Base-by-base conservation (phyloP, 2,888 invertebrate species). In the Pandemis heparana region DNA sequence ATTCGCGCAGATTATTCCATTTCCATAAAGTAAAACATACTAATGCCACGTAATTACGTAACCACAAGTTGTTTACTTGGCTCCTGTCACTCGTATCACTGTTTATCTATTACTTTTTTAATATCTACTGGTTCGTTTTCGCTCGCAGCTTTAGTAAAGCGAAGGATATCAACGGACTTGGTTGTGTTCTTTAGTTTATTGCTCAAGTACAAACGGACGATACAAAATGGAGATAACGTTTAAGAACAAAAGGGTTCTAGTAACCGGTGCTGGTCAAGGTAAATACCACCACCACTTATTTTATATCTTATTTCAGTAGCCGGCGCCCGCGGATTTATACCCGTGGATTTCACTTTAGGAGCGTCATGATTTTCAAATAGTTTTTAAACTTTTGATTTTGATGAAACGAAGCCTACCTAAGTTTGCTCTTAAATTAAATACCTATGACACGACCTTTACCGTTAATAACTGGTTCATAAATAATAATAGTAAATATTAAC, bases 221-320 rank as follows among this genome's bases (percentile, higher is more conserved):
- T 16, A 62, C 51, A 73, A 75, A 16, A 75, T 75, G 75, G 75
- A 75, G 60, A 73, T 76, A 77, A 85, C 86, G 66, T 85, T 85
- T 66, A 83, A 79, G 80, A 73, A 75, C 56, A 77, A 77, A 51
- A 43, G 75, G 62, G 70, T 77, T 5, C 53, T 77, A 10, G 77
- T 77, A 5, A 76, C 77, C 23, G 77, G 77, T 23, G 77, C 76
- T 32, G 76, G 76, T 32, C 76, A 77, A 75, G 77, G 77, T 76
- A 51, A 69, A 41, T 38, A 38, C 1, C 8, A 43, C 5, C 10
- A 12, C 12, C 12, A 10, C 43, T 10, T 43, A 43, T 43, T 43
- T 43, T 9, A 43, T 43, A 12, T 43, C 12, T 43, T 43, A 12
- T 43, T 4, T 43, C 43, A 43, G 0, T 32, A 32, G 23, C 23